Conservation (phyloP, 92 coral and sea anemone species). For the Desmophyllum pertusum region DNA sequence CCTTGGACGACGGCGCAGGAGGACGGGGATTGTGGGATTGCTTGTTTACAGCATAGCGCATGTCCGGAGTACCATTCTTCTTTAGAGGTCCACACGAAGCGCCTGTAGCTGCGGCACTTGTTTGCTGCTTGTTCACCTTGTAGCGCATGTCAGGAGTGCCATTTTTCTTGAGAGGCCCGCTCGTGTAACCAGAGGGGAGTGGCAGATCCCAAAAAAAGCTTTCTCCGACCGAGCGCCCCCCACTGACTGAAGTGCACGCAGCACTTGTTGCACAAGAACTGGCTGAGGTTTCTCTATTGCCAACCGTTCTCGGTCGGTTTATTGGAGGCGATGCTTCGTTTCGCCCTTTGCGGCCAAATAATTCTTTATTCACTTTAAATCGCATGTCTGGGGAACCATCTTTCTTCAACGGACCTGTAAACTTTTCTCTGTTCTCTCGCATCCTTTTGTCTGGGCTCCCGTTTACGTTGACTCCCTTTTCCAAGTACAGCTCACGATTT, state of each 20-base stretch:
- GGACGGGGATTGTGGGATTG: background rate
- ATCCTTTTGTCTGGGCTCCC: slow-evolving; percentile 52
- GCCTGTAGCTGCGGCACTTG: background rate
- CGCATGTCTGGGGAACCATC: slow-evolving; percentile 76
- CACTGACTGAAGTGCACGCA: background rate
- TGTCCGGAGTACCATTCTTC: slow-evolving; percentile 58
- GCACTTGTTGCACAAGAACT: background rate
- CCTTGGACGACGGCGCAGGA: background rate
- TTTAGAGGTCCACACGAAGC: slow-evolving; percentile 13
- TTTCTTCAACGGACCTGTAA: slow-evolving; percentile 42
- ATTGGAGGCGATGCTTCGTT: background rate
- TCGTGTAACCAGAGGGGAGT: background rate
- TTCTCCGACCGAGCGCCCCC: background rate
- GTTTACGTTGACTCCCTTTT: slow-evolving; percentile 46
- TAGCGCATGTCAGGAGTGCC: slow-evolving; percentile 75
- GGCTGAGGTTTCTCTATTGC: slow-evolving; percentile 10
- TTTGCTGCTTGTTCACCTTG: slow-evolving; percentile 23
- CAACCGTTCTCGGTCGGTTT: background rate
- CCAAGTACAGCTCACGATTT: slow-evolving; percentile 47
- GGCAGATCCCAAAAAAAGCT: background rate
- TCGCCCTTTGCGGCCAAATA: background rate
- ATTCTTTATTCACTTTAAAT: slow-evolving; percentile 34
- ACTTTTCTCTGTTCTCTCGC: slow-evolving; percentile 5
- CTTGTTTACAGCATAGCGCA: slow-evolving; percentile 31
- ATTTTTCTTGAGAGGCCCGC: slow-evolving; percentile 56